Evolutionary conservation across 2,888 invertebrate species (phyloP).

Genomic region (Diploptera punctata): DNA sequence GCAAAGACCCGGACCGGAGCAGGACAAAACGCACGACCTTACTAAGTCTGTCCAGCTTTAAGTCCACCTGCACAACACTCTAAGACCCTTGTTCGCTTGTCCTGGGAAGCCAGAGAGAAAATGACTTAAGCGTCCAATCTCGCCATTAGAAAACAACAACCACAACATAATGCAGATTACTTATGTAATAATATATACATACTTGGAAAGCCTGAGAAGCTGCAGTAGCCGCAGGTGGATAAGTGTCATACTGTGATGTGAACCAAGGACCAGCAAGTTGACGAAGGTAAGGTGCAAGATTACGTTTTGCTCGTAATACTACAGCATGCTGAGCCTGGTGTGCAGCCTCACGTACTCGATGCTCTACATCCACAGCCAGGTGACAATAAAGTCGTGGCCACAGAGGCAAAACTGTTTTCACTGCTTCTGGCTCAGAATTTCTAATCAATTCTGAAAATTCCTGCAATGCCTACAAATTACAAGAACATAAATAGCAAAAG

Average conservation of each 20-base stretch:
- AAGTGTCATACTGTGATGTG: constrained; percentile 82
- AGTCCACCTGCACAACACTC: no score
- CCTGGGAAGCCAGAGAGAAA: no score
- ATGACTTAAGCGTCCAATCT: no score
- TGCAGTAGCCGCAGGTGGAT: constrained; percentile 80
- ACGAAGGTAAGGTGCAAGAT: constrained; percentile 79
- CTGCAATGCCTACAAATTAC: constrained; percentile 72
- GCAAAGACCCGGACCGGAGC: no score
- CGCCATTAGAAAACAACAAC: no score
- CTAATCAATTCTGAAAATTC: constrained; percentile 77
- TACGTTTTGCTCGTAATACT: constrained; percentile 72
- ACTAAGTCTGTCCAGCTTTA: no score
- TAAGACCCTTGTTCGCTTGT: no score
- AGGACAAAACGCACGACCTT: no score
- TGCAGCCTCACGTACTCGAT: constrained; percentile 81
- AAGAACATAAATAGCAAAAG: neutral
- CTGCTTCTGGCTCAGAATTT: constrained; percentile 67
- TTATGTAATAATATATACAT: no score
- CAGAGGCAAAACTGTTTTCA: constrained; percentile 75
- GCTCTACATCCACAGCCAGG: constrained; percentile 79
- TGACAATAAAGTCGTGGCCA: constrained; percentile 85
- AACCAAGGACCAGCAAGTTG: constrained; percentile 84
- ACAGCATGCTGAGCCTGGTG: constrained; percentile 75
- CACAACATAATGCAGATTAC: no score
- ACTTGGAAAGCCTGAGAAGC: constrained; percentile 72